Conservation (phyloP, 2,113 vertebrate species). For the Neomonachus schauinslandi region DNA sequence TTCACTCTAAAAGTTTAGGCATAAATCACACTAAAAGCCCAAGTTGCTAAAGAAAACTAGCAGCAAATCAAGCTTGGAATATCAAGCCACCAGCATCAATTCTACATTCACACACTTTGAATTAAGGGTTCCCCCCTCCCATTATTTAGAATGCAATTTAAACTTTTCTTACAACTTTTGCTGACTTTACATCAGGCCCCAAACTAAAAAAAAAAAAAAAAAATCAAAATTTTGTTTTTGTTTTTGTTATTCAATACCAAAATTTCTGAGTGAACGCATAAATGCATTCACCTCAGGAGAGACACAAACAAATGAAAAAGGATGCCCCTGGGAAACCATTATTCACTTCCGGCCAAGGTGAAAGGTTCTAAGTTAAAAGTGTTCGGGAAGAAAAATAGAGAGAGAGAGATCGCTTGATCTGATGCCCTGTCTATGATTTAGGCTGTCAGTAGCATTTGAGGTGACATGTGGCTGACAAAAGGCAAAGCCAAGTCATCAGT, state of each 20-base stretch:
- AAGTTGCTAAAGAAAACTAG: conserved; percentile 54
- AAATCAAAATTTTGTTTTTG: neutral
- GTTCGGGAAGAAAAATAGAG: neutral
- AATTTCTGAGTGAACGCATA: neutral
- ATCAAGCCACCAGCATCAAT: conserved; percentile 25
- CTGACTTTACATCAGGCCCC: neutral
- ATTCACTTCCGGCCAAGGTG: neutral
- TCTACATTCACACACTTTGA: neutral
- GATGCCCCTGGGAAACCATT: neutral
- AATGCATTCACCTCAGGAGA: neutral
- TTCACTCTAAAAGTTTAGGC: conserved; percentile 70
- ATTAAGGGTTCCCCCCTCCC: neutral
- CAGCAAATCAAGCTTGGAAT: conserved; percentile 51
- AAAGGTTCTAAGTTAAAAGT: conserved; percentile 33
- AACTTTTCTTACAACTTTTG: conserved; percentile 46
- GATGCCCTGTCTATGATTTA: neutral
- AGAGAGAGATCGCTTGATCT: neutral
- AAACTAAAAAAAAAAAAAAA: neutral
- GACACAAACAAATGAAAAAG: neutral
- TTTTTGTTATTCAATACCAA: neutral
- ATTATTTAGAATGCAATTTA: conserved; percentile 19
- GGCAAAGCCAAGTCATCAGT: neutral
- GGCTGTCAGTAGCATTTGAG: neutral
- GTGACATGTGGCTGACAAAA: conserved; percentile 20
- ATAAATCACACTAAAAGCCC: conserved; percentile 78